Conservation (phyloP, 1,140 invertebrate species). For the Drosophila ananassae region DNA sequence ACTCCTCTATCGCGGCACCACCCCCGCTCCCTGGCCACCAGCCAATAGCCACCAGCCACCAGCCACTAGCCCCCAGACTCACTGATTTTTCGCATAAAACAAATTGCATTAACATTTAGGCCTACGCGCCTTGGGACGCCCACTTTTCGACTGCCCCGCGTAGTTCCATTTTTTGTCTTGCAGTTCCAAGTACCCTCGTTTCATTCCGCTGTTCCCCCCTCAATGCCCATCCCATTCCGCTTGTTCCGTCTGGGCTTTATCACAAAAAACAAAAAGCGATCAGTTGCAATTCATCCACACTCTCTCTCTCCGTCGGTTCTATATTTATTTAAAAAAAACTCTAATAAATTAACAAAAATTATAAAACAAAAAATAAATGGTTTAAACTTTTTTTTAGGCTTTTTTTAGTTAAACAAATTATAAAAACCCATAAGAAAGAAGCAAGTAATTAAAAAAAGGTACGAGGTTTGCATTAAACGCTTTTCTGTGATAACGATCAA, state of each 20-base stretch:
- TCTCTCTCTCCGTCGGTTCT: background rate
- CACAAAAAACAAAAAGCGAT: too few relatives aligned
- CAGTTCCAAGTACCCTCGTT: slow-evolving; percentile 1
- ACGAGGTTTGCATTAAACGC: slow-evolving; percentile 23
- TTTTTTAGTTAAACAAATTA: background rate
- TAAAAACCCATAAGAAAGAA: background rate
- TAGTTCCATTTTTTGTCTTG: slow-evolving; percentile 9
- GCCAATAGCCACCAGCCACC: background rate
- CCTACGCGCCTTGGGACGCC: slow-evolving; percentile 48
- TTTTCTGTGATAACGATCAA: slow-evolving; percentile 20
- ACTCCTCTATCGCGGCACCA: background rate
- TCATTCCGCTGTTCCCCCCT: slow-evolving; percentile 14
- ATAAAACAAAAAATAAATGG: background rate
- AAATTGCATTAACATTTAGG: slow-evolving; percentile 48
- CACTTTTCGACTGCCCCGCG: slow-evolving; percentile 37
- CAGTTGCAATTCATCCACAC: too few relatives aligned
- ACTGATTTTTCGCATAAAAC: slow-evolving; percentile 11
- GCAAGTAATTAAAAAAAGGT: slow-evolving; percentile 12
- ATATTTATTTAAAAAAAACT: background rate
- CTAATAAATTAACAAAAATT: background rate
- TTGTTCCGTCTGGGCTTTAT: background rate
- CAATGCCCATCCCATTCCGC: background rate
- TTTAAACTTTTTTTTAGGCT: too few relatives aligned
- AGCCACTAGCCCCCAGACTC: background rate
- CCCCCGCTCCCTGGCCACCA: background rate